A percentile compares a stretch with the other conserved stretches of the same genome.
phyloP scores from a whole-genome alignment of 2,797 vertebrate species.

The Smutsia temminckii region DNA sequence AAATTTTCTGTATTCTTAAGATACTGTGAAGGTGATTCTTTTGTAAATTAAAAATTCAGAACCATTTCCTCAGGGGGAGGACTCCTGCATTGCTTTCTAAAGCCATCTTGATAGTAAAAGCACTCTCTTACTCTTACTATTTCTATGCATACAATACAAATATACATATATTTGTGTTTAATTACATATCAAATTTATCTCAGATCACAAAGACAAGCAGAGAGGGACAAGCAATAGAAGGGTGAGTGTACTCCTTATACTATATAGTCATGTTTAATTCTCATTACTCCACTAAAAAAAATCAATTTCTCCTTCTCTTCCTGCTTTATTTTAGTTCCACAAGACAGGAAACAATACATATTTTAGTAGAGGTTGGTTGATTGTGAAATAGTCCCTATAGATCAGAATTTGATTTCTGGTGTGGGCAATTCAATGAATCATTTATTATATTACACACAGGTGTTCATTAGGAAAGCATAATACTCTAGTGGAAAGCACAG shows the following conservation, averaged over 20 bases:
- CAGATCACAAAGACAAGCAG: neutral
- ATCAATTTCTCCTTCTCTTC: neutral
- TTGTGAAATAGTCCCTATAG: constrained; percentile 61
- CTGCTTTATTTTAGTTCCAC: constrained; percentile 39
- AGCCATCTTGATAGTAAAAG: neutral
- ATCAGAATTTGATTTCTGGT: constrained; percentile 73
- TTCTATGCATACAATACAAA: neutral
- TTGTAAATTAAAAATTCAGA: neutral
- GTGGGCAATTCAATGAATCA: constrained; percentile 61
- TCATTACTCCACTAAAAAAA: neutral
- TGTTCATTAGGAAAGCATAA: constrained; percentile 71
- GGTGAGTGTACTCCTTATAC: neutral
- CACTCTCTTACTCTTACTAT: neutral
- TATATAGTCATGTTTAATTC: neutral
- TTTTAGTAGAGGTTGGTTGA: constrained; percentile 70
- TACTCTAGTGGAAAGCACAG: constrained; percentile 57
- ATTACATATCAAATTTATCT: neutral
- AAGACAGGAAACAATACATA: constrained; percentile 36
- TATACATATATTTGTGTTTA: neutral
- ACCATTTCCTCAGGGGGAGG: neutral
- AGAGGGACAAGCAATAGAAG: neutral
- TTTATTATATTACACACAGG: constrained; percentile 66
- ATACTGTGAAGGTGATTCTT: neutral
- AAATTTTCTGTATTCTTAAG: neutral
- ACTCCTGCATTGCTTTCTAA: neutral